Conservation (phyloP, 2,113 vertebrate species). For the Scatophagus argus region DNA sequence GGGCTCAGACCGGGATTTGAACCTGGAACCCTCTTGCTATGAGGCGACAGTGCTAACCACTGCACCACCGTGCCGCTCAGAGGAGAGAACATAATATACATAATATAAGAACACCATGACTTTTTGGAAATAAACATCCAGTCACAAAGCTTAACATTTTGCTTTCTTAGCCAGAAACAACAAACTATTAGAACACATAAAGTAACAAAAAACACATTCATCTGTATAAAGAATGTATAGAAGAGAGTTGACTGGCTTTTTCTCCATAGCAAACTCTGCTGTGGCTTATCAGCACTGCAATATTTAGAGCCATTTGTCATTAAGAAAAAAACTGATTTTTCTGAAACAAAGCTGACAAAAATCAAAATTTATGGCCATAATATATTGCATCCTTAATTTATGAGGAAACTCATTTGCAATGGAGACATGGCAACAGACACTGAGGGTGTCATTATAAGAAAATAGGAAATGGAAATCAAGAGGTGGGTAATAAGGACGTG, state of each 20-base stretch:
- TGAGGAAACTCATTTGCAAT: not conserved
- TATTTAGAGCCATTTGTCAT: not conserved
- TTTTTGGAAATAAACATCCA: not conserved
- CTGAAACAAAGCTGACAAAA: not conserved
- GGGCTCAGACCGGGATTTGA: too few relatives aligned
- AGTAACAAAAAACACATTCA: too few relatives aligned
- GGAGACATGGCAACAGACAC: not conserved
- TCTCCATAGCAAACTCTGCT: not conserved
- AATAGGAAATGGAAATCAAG: not conserved
- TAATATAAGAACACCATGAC: too few relatives aligned
- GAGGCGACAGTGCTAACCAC: too few relatives aligned
- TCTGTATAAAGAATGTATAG: too few relatives aligned
- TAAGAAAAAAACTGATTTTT: not conserved
- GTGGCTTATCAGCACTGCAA: not conserved
- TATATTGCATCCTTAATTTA: not conserved
- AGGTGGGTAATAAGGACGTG: not conserved
- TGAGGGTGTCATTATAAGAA: not conserved
- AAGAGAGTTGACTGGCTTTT: not conserved
- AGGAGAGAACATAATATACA: too few relatives aligned
- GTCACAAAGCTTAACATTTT: not conserved
- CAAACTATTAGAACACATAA: not conserved
- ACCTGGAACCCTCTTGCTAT: too few relatives aligned
- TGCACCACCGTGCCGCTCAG: too few relatives aligned
- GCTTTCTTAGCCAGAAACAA: not conserved
- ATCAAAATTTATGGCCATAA: not conserved